Base-by-base conservation (phyloP, 2,888 invertebrate genomes). In the Cerastoderma edule region DNA sequence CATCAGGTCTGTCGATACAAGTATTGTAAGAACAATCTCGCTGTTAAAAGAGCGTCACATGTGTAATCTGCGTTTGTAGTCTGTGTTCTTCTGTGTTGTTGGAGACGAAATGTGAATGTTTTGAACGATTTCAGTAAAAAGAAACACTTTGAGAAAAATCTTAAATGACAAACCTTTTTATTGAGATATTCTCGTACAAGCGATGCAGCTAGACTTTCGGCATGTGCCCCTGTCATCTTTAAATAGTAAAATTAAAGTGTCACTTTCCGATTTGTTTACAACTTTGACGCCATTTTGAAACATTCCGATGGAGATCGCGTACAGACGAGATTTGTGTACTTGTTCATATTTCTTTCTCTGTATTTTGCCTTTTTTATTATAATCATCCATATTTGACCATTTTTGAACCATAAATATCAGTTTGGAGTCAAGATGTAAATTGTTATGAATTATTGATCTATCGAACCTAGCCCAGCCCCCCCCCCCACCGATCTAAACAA, bases 121-220 rank as follows among this genome's bases (percentile, higher is more conserved):
- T 44, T 44, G 16, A 13, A 44, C 19, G 44, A 44, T 13, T 13
- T 13, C 10, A 44, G 44, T 44, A 44, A 44, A 13, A 44, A 44
- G 44, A 44, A 44, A 44, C 10, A 13, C 19, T 44, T 13, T 44
- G 44, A 19, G 16, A n/a, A n/a, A n/a, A n/a, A n/a, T 46, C 1
- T 46, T 46, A 19, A 46, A 19, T 10, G 16, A n/a, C 64, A 67
- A 78, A 91, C 91, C 87, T 90, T 91, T 83, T 89, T 78, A 72
- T 87, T 90, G 0, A 91, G 79, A 72, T 89, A 91, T 77, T 91
- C 91, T 64, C 91, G 76, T n/a, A 91, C 90, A 33, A 91, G 81
- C n/a, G 91, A 90, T 6, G 88, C 85, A 22, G 89, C 71, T 24
- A 90, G 65, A 54, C 81, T 83, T 80, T 91, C 90, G 16, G 87